phyloP scores from a whole-genome alignment of 2,888 invertebrate genomes.

The Cephus rjabovi region DNA sequence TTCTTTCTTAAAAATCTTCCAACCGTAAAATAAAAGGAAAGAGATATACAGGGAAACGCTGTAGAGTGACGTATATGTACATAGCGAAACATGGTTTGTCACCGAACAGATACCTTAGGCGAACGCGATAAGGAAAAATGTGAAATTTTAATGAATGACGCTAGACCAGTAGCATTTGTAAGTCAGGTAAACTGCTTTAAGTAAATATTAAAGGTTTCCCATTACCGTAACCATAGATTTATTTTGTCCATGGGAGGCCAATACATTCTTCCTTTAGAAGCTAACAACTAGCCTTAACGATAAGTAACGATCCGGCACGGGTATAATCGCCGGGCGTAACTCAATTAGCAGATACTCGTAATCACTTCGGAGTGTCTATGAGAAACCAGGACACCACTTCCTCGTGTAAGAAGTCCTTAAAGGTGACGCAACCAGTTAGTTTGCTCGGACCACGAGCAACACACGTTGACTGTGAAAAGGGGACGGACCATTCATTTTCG shows the following conservation, averaged over 20 bases:
- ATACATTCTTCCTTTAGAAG: neutral
- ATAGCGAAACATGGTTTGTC: neutral
- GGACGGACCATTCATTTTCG: neutral
- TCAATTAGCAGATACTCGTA: slow-evolving; percentile 43
- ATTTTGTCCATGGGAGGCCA: neutral
- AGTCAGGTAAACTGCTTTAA: neutral
- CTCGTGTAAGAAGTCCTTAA: neutral
- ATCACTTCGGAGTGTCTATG: slow-evolving; percentile 28
- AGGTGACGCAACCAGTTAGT: neutral
- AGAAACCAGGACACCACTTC: neutral
- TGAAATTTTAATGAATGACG: neutral
- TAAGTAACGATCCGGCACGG: slow-evolving; percentile 37
- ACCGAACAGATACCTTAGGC: neutral
- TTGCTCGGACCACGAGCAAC: neutral
- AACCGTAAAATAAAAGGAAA: neutral
- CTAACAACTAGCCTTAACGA: neutral
- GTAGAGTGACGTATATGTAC: neutral
- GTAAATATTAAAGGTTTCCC: too few relatives aligned
- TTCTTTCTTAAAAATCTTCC: neutral
- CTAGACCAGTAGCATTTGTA: neutral
- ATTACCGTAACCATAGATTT: neutral
- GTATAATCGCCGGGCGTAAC: slow-evolving; percentile 38
- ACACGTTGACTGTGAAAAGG: neutral
- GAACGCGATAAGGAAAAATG: neutral
- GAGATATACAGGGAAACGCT: neutral